Conservation (phyloP, 2,113 vertebrate species). For the Pogona vitticeps region DNA sequence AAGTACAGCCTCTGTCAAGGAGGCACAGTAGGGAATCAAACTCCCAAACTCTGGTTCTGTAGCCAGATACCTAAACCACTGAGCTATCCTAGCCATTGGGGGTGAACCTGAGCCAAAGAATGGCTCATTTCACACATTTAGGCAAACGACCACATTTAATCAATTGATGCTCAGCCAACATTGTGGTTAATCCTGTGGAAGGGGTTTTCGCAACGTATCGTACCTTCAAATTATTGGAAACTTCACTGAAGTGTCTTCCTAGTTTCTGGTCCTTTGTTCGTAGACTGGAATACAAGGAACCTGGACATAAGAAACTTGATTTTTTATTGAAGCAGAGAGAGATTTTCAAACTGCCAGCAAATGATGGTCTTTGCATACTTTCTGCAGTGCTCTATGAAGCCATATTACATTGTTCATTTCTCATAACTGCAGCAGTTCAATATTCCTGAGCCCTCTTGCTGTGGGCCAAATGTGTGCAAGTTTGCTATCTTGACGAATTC, state of each 20-base stretch:
- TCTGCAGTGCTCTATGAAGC: background rate
- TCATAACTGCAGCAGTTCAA: background rate
- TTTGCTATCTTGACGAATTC: background rate
- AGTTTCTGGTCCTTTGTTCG: background rate
- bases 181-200: background rate
- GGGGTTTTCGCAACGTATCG: background rate
- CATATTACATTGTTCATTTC: background rate
- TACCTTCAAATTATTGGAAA: background rate
- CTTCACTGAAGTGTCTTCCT: background rate
- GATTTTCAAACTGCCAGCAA: background rate
- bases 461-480: background rate
- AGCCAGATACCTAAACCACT: no score
- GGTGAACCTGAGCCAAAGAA: background rate
- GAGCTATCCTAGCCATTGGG: background rate
- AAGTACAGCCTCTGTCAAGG: no score
- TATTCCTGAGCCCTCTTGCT: background rate
- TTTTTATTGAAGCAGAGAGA: background rate
- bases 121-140: background rate
- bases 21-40: no score
- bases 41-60: no score
- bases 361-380: background rate
- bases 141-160: background rate
- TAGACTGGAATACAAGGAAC: background rate
- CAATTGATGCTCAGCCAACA: background rate
- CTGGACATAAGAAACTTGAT: background rate